Evolutionary conservation across 1,140 invertebrate genomes (phyloP), one percentile per base, ranked within the genome.

Genomic region (Pantala flavescens): DNA sequence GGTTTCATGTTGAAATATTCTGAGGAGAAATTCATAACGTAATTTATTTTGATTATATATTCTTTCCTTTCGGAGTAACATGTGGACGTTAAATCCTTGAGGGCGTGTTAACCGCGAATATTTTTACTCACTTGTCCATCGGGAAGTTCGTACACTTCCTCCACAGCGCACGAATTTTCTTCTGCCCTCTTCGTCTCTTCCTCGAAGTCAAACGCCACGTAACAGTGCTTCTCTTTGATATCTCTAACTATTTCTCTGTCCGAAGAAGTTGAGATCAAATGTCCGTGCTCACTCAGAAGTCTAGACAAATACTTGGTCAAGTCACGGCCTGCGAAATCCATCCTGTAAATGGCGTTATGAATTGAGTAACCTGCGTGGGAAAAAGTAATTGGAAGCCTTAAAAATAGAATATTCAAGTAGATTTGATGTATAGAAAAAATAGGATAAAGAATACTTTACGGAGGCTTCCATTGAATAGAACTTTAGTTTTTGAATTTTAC

Each of bases 181-280:
- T 5, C 91, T 91, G 79, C 94, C 75, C 92, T 85, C 7, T 89
- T 90, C 85, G 98, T 96, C 83, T 98, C 96, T 83, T 97, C 96
- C 72, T 93, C 88, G 0, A 96, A 96, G 85, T 97, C 98, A 75
- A 91, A 91, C 11, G 96, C 91, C 43, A 99, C 85, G 81, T 97
- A 98, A 83, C 97, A 98, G 5, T 92, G 91, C 78, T 92, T 90
- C 85, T 99, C 97, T 85, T 99, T 99, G 77, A 99, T 96, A 24
- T 91, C 93, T 80, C 92, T 90, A 24, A 99, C 96, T 78, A 99
- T 97, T 88, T 99, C 98, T 85, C 99, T 93, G 83, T 99, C 98
- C 23, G 98, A 97, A 23, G 96, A 95, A 0, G 97, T 98, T 78
- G 93, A 90, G 78, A 99, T 95, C 82, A 96, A 94, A 74, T 96